Conservation (phyloP, 2,113 vertebrate species). For the Oxyura jamaicensis region DNA sequence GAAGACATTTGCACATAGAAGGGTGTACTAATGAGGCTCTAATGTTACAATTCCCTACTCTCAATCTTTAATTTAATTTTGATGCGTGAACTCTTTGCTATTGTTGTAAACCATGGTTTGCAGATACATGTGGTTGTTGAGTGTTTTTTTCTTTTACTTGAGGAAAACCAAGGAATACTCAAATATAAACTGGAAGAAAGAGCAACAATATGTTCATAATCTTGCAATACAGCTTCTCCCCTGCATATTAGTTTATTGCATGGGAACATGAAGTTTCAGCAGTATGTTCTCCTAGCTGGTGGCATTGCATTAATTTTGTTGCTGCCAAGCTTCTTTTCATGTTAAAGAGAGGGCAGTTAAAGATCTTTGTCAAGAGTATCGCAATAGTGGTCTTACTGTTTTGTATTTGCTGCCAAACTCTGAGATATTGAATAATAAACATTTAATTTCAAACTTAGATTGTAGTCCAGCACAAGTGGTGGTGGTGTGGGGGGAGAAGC, state of each 20-base stretch:
- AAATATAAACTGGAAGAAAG: neutral
- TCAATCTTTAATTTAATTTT: neutral
- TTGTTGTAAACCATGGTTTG: neutral
- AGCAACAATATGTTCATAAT: neutral
- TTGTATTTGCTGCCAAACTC: neutral
- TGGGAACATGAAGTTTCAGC: neutral
- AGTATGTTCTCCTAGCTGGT: neutral
- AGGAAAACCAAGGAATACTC: neutral
- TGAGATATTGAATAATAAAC: neutral
- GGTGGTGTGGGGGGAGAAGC: neutral
- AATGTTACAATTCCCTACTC: accelerated
- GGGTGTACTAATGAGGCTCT: neutral
- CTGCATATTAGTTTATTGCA: neutral
- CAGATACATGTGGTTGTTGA: neutral
- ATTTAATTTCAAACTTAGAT: neutral
- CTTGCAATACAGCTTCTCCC: neutral
- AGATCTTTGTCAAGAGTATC: neutral
- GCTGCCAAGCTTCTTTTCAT: neutral
- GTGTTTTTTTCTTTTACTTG: neutral
- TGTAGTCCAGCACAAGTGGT: neutral
- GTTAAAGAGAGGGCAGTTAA: neutral
- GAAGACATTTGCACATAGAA: neutral
- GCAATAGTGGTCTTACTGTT: no score
- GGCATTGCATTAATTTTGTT: neutral
- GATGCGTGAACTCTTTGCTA: neutral